Evolutionary conservation across 2,113 vertebrate species (phyloP).

Genomic region (Prolemur simus): DNA sequence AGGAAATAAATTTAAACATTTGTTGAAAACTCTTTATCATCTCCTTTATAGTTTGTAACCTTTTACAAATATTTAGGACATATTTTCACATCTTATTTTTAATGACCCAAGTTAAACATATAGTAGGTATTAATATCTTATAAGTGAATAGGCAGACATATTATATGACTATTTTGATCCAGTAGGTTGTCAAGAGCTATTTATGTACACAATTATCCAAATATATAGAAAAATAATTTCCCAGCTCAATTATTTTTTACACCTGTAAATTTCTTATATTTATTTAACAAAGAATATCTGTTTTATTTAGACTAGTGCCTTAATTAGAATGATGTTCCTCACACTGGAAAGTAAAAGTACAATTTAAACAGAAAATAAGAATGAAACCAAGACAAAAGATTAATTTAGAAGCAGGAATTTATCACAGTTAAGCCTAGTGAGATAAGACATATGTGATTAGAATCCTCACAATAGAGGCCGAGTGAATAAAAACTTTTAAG

Average conservation of each 20-base stretch:
- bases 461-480: slow-evolving; percentile 19
- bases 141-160: not conserved
- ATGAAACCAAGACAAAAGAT: slow-evolving; percentile 53
- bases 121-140: not conserved
- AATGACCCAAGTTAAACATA: not conserved
- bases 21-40: not conserved
- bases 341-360: not conserved
- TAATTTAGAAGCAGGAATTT: slow-evolving; percentile 62
- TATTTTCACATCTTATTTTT: not conserved
- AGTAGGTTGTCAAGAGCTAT: not conserved
- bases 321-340: slow-evolving; percentile 33
- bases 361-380: slow-evolving; percentile 48
- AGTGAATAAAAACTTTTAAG: slow-evolving; percentile 28
- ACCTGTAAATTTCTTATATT: not conserved
- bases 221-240: not conserved
- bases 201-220: not conserved
- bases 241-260: not conserved
- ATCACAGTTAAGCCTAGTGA: slow-evolving; percentile 42
- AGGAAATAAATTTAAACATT: not conserved
- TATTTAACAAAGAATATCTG: not conserved
- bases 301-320: not conserved
- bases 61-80: not conserved
- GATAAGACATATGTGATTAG: slow-evolving; percentile 66
- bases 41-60: not conserved
- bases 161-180: not conserved